These are phyloP conservation scores for Diceros bicornis DNA, from an alignment of 2,797 vertebrate species.

Conservation along the genomic window DNA sequence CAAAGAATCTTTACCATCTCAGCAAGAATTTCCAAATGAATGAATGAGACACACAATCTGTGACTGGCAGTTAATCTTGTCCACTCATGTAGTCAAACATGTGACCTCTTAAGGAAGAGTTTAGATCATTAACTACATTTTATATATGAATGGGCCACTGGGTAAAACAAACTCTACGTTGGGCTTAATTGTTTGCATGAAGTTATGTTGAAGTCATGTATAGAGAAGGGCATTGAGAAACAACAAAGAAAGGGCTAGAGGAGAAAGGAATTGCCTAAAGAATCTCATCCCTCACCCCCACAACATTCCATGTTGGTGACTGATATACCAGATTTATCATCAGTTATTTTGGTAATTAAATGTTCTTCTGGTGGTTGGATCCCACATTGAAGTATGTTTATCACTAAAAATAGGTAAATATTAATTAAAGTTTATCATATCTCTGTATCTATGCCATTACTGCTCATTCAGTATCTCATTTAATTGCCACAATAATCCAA, in stretches of 20 bases:
- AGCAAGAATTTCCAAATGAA: not conserved
- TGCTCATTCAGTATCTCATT: not conserved
- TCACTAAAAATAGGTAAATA: not conserved
- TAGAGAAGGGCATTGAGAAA: not conserved
- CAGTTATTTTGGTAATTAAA: not conserved
- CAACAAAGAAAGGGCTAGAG: not conserved
- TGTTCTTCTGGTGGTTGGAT: not conserved
- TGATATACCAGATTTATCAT: not conserved
- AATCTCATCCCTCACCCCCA: not conserved
- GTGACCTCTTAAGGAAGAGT: not conserved
- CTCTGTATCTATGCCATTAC: not conserved
- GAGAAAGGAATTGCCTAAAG: not conserved
- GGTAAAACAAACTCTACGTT: not conserved
- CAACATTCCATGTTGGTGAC: not conserved
- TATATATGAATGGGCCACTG: not conserved
- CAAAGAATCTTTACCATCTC: not conserved
- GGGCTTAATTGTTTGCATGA: not conserved
- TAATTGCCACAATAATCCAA: not conserved
- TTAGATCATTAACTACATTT: not conserved
- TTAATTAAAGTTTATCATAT: not conserved
- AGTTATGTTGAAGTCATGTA: not conserved
- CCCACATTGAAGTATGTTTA: not conserved
- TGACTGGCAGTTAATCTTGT: not conserved
- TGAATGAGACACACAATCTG: not conserved
- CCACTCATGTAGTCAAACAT: not conserved